phyloP scores from a whole-genome alignment of 30 jellyfish, hydroid and myxozoan species.

The Cassiopea xamachana region DNA sequence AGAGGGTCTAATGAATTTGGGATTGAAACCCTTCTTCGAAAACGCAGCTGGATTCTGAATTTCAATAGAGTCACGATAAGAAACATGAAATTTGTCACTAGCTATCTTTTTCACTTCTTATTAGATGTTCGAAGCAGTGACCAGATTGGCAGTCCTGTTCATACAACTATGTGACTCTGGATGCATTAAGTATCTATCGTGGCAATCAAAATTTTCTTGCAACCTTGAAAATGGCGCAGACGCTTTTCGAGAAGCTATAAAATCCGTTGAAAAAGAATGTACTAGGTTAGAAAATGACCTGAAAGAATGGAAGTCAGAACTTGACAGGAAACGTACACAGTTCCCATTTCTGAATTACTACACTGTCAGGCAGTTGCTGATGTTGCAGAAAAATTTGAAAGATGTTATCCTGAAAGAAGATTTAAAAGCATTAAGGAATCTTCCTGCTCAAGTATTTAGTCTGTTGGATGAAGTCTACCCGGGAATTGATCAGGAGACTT shows the following conservation, averaged over 20 bases:
- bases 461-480: slow-evolving; percentile 55
- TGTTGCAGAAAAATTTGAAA: slow-evolving; percentile 45
- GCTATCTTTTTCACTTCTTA: too few relatives aligned
- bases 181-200: slow-evolving; percentile 35
- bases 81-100: too few relatives aligned
- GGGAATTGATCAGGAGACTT: slow-evolving; percentile 21
- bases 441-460: slow-evolving; percentile 65
- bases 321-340: slow-evolving; percentile 26
- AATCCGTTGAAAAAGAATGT: slow-evolving; percentile 26
- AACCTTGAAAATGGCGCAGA: slow-evolving; percentile 16
- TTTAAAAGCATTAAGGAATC: slow-evolving; percentile 13
- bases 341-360: slow-evolving; percentile 58
- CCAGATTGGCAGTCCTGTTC: slow-evolving; percentile 59
- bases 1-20: too few relatives aligned
- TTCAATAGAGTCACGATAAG: too few relatives aligned
- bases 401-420: not conserved
- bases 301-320: slow-evolving; percentile 35
- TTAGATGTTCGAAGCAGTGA: slow-evolving; percentile 58
- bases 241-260: not conserved
- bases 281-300: slow-evolving; percentile 33
- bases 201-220: slow-evolving; percentile 42
- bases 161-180: slow-evolving; percentile 76
- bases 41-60: too few relatives aligned
- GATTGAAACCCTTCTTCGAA: too few relatives aligned
- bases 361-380: slow-evolving; percentile 69